Evolutionary conservation across 2,888 invertebrate species (phyloP).

Genomic region (Pocota personata): DNA sequence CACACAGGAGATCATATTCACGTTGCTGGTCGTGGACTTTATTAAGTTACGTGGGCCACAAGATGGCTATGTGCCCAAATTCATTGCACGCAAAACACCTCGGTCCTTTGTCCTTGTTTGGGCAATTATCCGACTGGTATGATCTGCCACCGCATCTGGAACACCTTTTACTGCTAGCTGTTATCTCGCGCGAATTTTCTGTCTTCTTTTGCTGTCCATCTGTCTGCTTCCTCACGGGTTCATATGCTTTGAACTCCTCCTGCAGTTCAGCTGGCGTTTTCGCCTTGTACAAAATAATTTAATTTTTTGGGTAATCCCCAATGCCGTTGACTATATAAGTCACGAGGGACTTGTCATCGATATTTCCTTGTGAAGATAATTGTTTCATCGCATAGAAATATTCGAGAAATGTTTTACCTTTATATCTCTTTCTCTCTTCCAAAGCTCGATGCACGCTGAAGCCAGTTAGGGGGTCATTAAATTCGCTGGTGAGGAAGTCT

Average conservation of each 20-base stretch:
- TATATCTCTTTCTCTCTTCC: background rate
- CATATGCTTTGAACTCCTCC: too few relatives aligned
- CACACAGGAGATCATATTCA: background rate
- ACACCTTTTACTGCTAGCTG: background rate
- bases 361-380: background rate
- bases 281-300: background rate
- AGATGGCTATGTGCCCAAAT: background rate
- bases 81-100: background rate
- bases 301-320: background rate
- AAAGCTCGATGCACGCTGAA: background rate
- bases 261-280: background rate
- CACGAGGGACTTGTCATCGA: background rate
- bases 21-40: background rate
- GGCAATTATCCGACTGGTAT: background rate
- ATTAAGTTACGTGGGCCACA: background rate
- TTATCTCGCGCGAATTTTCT: too few relatives aligned
- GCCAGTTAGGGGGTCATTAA: background rate
- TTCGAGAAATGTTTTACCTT: background rate
- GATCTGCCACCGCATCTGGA: background rate
- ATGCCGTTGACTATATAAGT: background rate
- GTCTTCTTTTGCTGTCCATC: too few relatives aligned
- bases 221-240: too few relatives aligned
- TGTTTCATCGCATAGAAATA: background rate
- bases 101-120: slow-evolving; percentile 1
- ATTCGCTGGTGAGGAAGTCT: background rate